phyloP scores from a whole-genome alignment of 2,888 invertebrate species.

The Corythucha ciliata region DNA sequence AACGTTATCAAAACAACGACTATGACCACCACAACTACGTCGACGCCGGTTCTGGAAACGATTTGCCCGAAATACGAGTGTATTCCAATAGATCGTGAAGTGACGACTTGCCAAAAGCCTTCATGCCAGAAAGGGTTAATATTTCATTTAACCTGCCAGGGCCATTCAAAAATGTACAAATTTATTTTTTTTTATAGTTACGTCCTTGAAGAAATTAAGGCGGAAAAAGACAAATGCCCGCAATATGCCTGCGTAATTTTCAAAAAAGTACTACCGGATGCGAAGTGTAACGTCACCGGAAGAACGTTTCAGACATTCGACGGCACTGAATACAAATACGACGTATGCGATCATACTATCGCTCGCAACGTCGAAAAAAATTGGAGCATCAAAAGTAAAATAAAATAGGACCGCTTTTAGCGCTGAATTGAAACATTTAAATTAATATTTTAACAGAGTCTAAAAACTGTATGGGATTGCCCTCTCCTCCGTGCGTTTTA shows the following conservation, averaged over 20 bases:
- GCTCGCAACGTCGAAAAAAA: slow-evolving; percentile 57
- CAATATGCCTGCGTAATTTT: slow-evolving; percentile 48
- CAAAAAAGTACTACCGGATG: slow-evolving; percentile 55
- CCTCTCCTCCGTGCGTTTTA: slow-evolving; percentile 41
- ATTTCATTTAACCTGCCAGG: no score
- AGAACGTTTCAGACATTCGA: slow-evolving; percentile 73
- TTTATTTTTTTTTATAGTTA: slow-evolving; percentile 10
- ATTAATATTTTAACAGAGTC: slow-evolving; percentile 45
- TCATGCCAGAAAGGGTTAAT: slow-evolving; percentile 18
- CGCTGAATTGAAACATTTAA: not conserved
- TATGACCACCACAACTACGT: slow-evolving; percentile 12
- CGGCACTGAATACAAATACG: slow-evolving; percentile 65
- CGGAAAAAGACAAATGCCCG: slow-evolving; percentile 27
- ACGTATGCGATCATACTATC: slow-evolving; percentile 69
- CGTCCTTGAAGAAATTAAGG: not conserved
- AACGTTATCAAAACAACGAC: slow-evolving; percentile 11
- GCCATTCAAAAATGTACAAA: not conserved
- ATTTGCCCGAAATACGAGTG: slow-evolving; percentile 33
- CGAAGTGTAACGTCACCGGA: slow-evolving; percentile 62
- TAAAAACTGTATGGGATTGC: slow-evolving; percentile 49
- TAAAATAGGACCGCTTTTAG: not conserved
- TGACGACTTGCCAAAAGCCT: slow-evolving; percentile 13
- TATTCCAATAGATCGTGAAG: slow-evolving; percentile 20
- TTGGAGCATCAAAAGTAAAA: slow-evolving; percentile 62
- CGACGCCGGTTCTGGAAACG: slow-evolving; percentile 1